Conservation (phyloP, 2,888 invertebrate genomes). For the Allolobophora icterica region DNA sequence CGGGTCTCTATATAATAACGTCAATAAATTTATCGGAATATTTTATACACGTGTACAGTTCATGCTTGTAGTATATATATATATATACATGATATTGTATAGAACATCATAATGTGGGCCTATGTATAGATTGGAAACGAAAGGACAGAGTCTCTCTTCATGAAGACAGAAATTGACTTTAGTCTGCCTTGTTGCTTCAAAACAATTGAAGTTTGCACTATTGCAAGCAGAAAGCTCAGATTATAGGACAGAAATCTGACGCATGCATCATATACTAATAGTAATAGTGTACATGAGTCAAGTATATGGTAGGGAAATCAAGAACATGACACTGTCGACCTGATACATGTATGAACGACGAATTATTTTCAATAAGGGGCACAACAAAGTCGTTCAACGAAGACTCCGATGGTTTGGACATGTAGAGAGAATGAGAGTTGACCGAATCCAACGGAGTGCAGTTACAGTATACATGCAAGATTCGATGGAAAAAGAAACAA, state of each 20-base stretch:
- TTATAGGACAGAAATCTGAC: background rate
- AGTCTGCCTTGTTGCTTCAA: background rate
- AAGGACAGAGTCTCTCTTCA: background rate
- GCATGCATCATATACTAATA: no score
- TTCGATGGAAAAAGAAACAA: no score
- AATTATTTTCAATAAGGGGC: no score
- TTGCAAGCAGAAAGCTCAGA: background rate
- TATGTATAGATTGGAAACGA: background rate
- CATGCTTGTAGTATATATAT: background rate
- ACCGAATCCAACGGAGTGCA: no score
- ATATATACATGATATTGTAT: background rate
- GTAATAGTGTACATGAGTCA: no score
- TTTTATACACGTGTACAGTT: background rate
- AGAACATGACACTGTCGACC: no score
- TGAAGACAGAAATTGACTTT: constrained; percentile 17
- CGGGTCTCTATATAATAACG: background rate
- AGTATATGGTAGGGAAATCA: no score
- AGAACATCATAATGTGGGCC: background rate
- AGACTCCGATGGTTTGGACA: no score
- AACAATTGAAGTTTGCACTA: background rate
- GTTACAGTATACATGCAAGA: no score
- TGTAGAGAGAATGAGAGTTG: no score
- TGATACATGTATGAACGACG: no score
- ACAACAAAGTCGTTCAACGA: no score
- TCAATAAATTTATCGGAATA: background rate